Percentiles rank a stretch among this genome's conserved stretches.
Conservation (phyloP, 2,888 invertebrate genomes). For the Hydrotaea cyrtoneurina region DNA sequence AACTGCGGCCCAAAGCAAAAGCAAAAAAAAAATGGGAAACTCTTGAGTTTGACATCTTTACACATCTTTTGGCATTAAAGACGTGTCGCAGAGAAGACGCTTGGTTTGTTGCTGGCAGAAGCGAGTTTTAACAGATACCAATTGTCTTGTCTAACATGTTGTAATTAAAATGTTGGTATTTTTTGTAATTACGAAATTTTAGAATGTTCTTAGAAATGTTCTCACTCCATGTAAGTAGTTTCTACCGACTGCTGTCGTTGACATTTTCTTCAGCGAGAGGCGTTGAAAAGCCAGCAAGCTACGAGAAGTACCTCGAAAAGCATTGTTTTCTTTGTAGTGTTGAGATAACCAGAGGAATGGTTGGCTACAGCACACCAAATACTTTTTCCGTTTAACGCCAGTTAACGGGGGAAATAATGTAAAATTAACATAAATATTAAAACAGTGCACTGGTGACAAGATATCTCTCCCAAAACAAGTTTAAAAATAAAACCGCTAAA, state of each 20-base stretch:
- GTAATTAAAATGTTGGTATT: constrained; percentile 60
- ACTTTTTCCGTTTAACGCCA: no score
- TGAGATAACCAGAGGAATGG: no score
- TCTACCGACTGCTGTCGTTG: background rate
- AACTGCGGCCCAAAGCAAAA: background rate
- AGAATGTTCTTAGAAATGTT: constrained; percentile 21
- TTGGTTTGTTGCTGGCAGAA: background rate
- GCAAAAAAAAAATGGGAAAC: background rate
- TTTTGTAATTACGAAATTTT: constrained; percentile 55
- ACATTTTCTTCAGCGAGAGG: background rate
- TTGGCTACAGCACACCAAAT: no score
- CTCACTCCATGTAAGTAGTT: background rate
- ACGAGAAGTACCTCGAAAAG: no score
- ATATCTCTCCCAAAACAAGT: no score
- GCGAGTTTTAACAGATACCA: constrained; percentile 54
- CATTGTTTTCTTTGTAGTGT: no score
- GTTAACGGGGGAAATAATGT: no score
- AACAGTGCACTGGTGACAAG: no score
- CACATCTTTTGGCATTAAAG: background rate
- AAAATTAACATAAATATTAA: no score
- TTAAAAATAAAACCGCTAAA: no score
- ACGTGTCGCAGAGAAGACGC: background rate
- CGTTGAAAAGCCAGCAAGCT: no score
- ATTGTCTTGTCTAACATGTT: constrained; percentile 52
- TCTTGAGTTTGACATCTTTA: constrained; percentile 3